phyloP scores from a whole-genome alignment of 2,888 invertebrate genomes.

The Stenoptilia bipunctidactyla region DNA sequence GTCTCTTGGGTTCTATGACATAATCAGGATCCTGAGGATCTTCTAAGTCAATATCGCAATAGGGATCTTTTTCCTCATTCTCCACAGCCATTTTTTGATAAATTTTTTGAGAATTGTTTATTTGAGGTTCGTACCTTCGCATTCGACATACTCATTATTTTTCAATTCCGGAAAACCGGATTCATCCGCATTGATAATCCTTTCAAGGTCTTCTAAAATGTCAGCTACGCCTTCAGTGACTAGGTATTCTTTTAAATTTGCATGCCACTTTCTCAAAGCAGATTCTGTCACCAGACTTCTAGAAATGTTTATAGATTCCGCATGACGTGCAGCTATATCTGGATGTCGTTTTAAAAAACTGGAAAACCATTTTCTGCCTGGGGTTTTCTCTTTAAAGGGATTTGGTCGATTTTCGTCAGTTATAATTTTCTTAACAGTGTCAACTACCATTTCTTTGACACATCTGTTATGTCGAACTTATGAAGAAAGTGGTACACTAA shows the following conservation, averaged over 20 bases:
- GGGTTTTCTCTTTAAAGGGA: conserved; percentile 13
- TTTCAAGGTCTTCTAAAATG: conserved; percentile 15
- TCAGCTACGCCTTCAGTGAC: conserved; percentile 12
- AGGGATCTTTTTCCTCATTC: too few relatives aligned
- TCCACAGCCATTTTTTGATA: too few relatives aligned
- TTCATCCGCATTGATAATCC: conserved; percentile 15
- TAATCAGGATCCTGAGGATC: too few relatives aligned
- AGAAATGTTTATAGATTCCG: conserved; percentile 12
- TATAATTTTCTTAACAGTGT: conserved; percentile 11
- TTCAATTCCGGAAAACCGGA: conserved; percentile 12
- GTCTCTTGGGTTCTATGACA: too few relatives aligned
- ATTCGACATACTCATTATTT: conserved; percentile 86
- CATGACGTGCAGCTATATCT: conserved; percentile 11
- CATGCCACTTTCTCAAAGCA: conserved; percentile 13
- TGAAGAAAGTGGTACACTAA: too few relatives aligned
- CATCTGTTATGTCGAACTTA: too few relatives aligned
- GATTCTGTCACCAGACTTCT: conserved; percentile 15
- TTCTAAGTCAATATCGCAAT: too few relatives aligned
- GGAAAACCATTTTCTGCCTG: conserved; percentile 13
- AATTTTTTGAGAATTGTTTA: too few relatives aligned
- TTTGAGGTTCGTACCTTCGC: too few relatives aligned
- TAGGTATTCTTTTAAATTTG: conserved; percentile 14
- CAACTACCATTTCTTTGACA: conserved; percentile 1
- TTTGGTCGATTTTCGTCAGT: conserved; percentile 10
- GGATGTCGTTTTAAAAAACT: conserved; percentile 13